A percentile compares a stretch with the other conserved stretches of the same genome.
Evolutionary conservation across 2,113 vertebrate species (phyloP).

Genomic region (Catharus fuscescens): DNA sequence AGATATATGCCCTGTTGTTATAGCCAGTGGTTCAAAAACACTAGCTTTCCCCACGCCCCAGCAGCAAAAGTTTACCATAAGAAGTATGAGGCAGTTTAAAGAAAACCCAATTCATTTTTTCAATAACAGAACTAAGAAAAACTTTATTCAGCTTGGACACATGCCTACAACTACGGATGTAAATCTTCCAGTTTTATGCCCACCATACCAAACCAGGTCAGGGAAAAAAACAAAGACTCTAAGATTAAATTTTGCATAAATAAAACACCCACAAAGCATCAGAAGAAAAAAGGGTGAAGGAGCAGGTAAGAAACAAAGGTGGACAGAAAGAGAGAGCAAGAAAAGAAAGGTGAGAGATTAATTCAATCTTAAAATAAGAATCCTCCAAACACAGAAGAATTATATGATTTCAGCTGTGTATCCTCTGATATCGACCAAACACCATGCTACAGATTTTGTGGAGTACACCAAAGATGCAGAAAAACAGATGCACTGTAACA

Average conservation of each 20-base stretch:
- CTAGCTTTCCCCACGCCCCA: slow-evolving; percentile 67
- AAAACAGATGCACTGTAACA: neutral
- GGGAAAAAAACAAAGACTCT: slow-evolving; percentile 74
- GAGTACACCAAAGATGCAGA: neutral
- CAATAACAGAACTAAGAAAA: slow-evolving; percentile 73
- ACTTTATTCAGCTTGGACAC: slow-evolving; percentile 73
- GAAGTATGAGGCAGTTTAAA: slow-evolving; percentile 74
- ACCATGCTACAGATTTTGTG: neutral
- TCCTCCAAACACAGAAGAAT: neutral
- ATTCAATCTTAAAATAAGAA: neutral
- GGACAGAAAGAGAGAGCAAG: neutral
- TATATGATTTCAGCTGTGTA: neutral
- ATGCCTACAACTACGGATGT: slow-evolving; percentile 66
- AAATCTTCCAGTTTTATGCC: slow-evolving; percentile 79
- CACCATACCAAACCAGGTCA: slow-evolving; percentile 68
- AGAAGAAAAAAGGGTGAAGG: neutral
- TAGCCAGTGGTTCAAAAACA: slow-evolving; percentile 72
- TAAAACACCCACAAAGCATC: neutral
- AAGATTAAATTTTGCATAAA: slow-evolving; percentile 70
- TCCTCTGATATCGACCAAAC: neutral
- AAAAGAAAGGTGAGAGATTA: neutral
- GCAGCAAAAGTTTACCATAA: slow-evolving; percentile 70
- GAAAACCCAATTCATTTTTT: slow-evolving; percentile 66
- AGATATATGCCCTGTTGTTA: slow-evolving; percentile 43
- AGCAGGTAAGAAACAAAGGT: neutral